Evolutionary conservation across 2,888 invertebrate species (phyloP).

Genomic region (Eulithis prunata): DNA sequence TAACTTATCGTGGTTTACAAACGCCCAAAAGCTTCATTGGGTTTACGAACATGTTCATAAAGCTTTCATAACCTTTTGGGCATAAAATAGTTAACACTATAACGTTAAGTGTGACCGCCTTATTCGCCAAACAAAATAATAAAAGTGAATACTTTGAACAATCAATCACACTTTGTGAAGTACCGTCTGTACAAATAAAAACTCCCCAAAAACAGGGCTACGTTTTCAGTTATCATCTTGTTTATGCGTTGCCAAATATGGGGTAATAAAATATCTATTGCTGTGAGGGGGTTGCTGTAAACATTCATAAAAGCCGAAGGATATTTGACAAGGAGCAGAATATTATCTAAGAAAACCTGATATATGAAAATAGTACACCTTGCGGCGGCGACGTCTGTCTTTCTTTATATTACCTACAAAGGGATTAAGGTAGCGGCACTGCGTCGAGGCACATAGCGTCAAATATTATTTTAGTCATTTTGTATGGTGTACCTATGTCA

Average conservation of each 20-base stretch:
- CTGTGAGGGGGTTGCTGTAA: slow-evolving; percentile 47
- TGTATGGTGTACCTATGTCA: no score
- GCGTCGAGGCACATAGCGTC: no score
- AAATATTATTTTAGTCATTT: background rate
- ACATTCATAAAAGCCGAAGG: slow-evolving; percentile 37
- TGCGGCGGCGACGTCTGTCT: slow-evolving; percentile 13
- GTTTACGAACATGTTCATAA: no score
- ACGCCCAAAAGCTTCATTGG: no score
- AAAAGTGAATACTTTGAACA: slow-evolving; percentile 42
- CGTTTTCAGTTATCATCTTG: slow-evolving; percentile 54
- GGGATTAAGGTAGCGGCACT: no score
- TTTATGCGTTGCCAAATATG: slow-evolving; percentile 57
- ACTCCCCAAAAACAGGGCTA: slow-evolving; percentile 46
- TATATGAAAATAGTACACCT: slow-evolving; percentile 6
- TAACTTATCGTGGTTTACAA: no score
- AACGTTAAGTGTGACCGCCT: background rate
- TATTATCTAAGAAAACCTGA: slow-evolving; percentile 26
- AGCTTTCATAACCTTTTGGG: no score
- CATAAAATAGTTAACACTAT: no score
- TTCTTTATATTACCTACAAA: background rate
- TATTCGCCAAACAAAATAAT: slow-evolving; percentile 41
- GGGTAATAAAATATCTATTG: slow-evolving; percentile 50
- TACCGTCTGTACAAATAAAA: slow-evolving; percentile 46
- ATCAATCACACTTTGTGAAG: slow-evolving; percentile 49
- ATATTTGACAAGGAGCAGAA: slow-evolving; percentile 33